Base-by-base conservation (phyloP, 2,888 invertebrate genomes). In the Cantharis rufa region DNA sequence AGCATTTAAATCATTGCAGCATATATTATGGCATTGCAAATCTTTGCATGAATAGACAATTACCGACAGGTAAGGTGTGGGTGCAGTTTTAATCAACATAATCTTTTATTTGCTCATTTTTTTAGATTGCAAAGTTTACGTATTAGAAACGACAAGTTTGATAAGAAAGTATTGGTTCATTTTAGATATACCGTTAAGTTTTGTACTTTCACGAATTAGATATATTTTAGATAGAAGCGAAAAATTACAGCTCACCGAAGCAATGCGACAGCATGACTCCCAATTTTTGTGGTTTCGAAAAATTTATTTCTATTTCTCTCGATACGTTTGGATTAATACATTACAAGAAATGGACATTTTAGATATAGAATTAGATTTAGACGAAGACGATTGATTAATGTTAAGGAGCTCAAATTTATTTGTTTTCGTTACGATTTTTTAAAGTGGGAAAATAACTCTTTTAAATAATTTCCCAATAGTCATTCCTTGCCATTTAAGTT, bases 201-300 rank as follows among this genome's bases (percentile, higher is more conserved):
- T 95, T 80, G 89, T 94, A 86, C 94, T 61, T 21, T 13, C 10
- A 7, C 28, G 78, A 87, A 88, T 78, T 85, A 94, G 93, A 89
- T 94, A 92, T 86, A 92, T 94, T 86, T 89, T 92, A 48, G 91
- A 91, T 74, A 91, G 91, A 90, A 89, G 90, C 5, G 92, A 93
- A 81, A 91, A 92, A 72, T 85, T 89, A 3, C 87, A 90, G 21
- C 88, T 94, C 24, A 90, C 94, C 86, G 89, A 90, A 80, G 97
- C 98, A 3, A 98, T 98, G 97, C 90, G 90, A 80, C 91, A 92
- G 74, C 98, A 99, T 87, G 89, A 90, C 81, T 96, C 97, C n/a
- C 99, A 99, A 88, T 93, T 96, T 89, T 92, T 96, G 62, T 99
- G 99, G 99, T 99, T 96, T 88, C 92, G 99, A 74, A 92, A 93